A percentile compares a stretch with the other conserved stretches of the same genome.
Conservation (phyloP, 2,113 vertebrate species). For the Colistium nudipinnis region DNA sequence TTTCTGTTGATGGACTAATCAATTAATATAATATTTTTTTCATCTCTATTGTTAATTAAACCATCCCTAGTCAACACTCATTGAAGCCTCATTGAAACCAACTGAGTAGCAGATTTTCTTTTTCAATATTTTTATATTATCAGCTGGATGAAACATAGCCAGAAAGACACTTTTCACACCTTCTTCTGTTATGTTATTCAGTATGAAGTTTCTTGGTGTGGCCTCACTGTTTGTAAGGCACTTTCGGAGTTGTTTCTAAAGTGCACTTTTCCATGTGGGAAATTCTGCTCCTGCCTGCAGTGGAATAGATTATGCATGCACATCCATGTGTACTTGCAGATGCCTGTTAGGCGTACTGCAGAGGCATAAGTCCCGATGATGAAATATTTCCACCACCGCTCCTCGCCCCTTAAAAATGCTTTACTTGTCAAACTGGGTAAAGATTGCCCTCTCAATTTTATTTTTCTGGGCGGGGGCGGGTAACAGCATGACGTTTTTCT, state of each 20-base stretch:
- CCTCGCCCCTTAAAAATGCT: slow-evolving; percentile 60
- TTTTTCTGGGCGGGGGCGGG: slow-evolving; percentile 25
- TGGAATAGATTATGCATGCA: slow-evolving; percentile 71
- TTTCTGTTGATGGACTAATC: background rate
- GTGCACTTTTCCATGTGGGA: slow-evolving; percentile 45
- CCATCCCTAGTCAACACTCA: background rate
- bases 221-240: background rate
- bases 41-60: background rate
- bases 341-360: slow-evolving; percentile 67
- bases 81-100: no score
- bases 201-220: background rate
- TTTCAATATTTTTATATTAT: background rate
- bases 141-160: background rate
- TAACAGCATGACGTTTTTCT: slow-evolving; percentile 37
- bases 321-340: slow-evolving; percentile 72
- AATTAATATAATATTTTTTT: background rate
- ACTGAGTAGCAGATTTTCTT: no score
- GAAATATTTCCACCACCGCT: slow-evolving; percentile 61
- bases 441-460: slow-evolving; percentile 34
- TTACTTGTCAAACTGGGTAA: slow-evolving; percentile 59
- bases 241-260: slow-evolving; percentile 35
- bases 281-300: slow-evolving; percentile 59
- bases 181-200: background rate
- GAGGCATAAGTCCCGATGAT: slow-evolving; percentile 59
- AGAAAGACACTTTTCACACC: background rate